These are phyloP conservation scores for Copidosoma aretas DNA, from an alignment of 2,888 invertebrate species.

Conservation along the genomic window DNA sequence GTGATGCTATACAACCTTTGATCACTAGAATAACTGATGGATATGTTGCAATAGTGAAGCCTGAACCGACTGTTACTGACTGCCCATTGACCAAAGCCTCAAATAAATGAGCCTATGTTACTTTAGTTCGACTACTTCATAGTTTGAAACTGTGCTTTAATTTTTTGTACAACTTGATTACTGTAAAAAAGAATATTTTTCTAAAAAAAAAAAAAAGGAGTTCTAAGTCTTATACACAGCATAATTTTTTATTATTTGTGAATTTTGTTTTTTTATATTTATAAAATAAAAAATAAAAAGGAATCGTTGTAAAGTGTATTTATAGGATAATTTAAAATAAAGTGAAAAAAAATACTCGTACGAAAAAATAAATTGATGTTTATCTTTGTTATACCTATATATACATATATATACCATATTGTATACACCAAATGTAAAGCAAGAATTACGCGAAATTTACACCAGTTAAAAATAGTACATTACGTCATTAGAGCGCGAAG, in stretches of 20 bases:
- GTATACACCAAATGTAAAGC: constrained; percentile 23
- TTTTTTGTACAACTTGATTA: neutral
- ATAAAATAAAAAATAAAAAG: no score
- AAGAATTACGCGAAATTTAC: no score
- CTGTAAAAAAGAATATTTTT: neutral
- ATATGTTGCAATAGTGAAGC: constrained; percentile 52
- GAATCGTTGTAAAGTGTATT: no score
- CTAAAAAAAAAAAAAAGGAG: no score
- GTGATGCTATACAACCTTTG: constrained; percentile 62
- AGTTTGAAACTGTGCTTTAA: neutral
- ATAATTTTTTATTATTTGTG: constrained; percentile 47
- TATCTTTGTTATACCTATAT: constrained; percentile 25
- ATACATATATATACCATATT: constrained; percentile 12
- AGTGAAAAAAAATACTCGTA: constrained; percentile 39
- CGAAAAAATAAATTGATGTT: constrained; percentile 11
- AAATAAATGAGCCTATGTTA: neutral
- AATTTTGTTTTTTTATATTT: constrained; percentile 8
- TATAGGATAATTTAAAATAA: constrained; percentile 51
- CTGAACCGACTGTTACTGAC: constrained; percentile 46
- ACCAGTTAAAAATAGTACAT: no score
- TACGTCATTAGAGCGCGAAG: no score
- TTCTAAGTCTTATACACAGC: constrained; percentile 44
- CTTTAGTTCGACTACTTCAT: no score
- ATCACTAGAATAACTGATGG: constrained; percentile 63
- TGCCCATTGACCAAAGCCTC: constrained; percentile 33